Evolutionary conservation across 2,888 invertebrate genomes (phyloP).

Genomic region (Heliconius cydno): DNA sequence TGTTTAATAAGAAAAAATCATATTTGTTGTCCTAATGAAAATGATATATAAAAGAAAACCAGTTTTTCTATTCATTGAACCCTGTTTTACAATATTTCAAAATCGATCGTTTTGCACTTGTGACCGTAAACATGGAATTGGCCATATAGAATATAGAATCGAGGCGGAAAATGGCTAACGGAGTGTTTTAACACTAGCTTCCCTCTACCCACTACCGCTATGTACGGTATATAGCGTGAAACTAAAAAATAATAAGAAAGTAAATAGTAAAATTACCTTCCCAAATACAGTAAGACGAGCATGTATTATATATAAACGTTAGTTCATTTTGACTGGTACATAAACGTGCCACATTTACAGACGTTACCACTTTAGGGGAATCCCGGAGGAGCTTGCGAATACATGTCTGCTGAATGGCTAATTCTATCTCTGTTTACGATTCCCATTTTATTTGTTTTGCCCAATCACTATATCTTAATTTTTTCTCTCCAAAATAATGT

Average conservation of each 20-base stretch:
- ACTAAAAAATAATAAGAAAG: background rate
- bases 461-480: constrained; percentile 14
- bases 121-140: background rate
- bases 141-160: no score
- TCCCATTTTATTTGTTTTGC: constrained; percentile 18
- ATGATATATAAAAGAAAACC: background rate
- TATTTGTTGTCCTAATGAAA: background rate
- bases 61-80: background rate
- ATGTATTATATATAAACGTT: background rate
- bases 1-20: background rate
- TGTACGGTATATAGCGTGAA: no score
- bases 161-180: no score
- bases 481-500: background rate
- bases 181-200: no score
- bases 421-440: constrained; percentile 29
- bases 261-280: background rate
- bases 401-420: constrained; percentile 31
- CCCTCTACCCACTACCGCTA: no score
- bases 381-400: constrained; percentile 22
- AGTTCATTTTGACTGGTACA: constrained; percentile 3
- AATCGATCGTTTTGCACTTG: background rate
- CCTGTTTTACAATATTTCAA: background rate
- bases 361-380: constrained; percentile 27
- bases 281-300: background rate
- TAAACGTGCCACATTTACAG: constrained; percentile 11